A percentile compares a stretch with the other conserved stretches of the same genome.
These are phyloP conservation scores for human DNA, from an alignment of 2,113 vertebrate species.

Conservation along the genomic window DNA sequence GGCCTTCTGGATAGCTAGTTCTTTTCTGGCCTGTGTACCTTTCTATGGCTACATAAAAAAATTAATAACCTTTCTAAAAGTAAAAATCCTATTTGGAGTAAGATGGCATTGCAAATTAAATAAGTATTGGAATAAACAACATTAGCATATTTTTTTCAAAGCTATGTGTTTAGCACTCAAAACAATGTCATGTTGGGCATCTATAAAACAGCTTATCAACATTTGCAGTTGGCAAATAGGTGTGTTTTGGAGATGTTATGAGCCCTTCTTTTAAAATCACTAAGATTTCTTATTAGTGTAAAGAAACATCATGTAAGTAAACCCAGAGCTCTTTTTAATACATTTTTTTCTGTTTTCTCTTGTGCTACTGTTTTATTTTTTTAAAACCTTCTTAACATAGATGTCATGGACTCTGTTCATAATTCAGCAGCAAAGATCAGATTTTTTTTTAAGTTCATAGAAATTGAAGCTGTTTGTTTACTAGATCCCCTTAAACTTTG, in stretches of 20 bases:
- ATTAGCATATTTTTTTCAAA: not conserved
- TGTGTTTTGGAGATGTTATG: not conserved
- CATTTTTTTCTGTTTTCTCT: not conserved
- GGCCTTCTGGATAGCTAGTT: not conserved
- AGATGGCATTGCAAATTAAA: not conserved
- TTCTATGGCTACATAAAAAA: not conserved
- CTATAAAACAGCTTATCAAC: not conserved
- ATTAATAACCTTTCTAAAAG: not conserved
- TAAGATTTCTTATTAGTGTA: not conserved
- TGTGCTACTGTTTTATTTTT: not conserved
- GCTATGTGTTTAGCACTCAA: not conserved
- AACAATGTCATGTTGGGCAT: not conserved
- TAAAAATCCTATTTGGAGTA: not conserved
- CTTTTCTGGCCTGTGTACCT: not conserved
- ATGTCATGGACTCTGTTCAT: not conserved
- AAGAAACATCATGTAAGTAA: not conserved
- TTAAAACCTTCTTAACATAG: not conserved
- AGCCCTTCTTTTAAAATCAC: not conserved
- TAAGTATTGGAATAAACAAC: constrained; percentile 1
- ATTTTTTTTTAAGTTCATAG: not conserved
- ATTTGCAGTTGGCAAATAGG: not conserved
- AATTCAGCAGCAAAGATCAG: not conserved
- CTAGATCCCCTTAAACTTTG: not conserved
- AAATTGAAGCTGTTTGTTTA: not conserved
- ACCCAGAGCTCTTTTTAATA: not conserved